A percentile compares a stretch with the other conserved stretches of the same genome.
Evolutionary conservation across 1,140 invertebrate species (phyloP).

Genomic region (Drosophila hydei): DNA sequence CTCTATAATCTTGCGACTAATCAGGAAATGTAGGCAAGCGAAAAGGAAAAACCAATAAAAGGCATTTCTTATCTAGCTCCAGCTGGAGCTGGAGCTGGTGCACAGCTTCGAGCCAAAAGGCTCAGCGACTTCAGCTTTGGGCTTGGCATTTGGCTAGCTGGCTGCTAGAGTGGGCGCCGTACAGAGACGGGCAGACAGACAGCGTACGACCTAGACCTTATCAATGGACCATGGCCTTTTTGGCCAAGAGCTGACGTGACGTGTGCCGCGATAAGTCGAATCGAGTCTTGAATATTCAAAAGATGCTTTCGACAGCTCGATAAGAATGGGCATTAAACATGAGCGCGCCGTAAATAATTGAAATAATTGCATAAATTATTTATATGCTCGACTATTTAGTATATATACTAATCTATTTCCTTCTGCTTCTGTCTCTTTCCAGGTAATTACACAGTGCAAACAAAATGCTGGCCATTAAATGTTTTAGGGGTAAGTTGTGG

Average conservation of each 20-base stretch:
- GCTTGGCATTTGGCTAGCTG: constrained; percentile 12
- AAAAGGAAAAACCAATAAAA: constrained; percentile 74
- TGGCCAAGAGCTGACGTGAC: constrained; percentile 35
- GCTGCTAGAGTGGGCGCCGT: constrained; percentile 59
- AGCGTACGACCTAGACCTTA: constrained; percentile 60
- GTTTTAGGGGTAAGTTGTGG: constrained; percentile 65
- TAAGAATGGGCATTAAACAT: constrained; percentile 5
- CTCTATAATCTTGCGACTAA: constrained; percentile 56
- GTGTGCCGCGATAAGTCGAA: constrained; percentile 33
- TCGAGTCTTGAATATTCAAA: constrained; percentile 10
- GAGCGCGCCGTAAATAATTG: neutral
- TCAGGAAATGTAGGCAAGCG: constrained; percentile 61
- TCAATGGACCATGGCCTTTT: constrained; percentile 44
- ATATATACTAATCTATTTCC: neutral
- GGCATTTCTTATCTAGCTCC: constrained; percentile 72
- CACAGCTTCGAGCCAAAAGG: neutral
- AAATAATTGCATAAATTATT: constrained; percentile 4
- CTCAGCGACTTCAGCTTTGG: constrained; percentile 2
- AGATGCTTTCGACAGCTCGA: constrained; percentile 12
- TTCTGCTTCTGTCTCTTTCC: constrained; percentile 42
- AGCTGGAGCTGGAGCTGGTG: constrained; percentile 1
- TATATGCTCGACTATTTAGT: no score
- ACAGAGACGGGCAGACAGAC: constrained; percentile 14
- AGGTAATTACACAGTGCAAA: constrained; percentile 53
- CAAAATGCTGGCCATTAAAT: constrained; percentile 66